Percentiles rank a stretch among this genome's conserved stretches.
Conservation (phyloP, 2,113 vertebrate species). For the Grammomys dolichurus region DNA sequence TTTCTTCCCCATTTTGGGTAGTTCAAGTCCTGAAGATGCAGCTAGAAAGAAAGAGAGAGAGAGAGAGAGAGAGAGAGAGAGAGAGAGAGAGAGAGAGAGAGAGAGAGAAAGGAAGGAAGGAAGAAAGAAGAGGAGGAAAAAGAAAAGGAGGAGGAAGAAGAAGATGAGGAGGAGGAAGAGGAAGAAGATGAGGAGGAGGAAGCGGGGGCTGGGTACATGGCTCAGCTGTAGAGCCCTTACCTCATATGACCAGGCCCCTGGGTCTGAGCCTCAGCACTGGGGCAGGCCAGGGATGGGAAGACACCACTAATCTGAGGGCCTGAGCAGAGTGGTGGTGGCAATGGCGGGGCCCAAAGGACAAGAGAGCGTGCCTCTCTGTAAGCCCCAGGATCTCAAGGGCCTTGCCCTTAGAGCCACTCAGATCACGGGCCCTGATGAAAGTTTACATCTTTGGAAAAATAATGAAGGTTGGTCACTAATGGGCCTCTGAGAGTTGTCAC, state of each 20-base stretch:
- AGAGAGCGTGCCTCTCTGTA: background rate
- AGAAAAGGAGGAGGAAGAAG: background rate
- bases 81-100: too few species aligned
- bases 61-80: too few species aligned
- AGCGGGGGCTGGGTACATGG: background rate
- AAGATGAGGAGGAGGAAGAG: background rate
- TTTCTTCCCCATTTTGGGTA: background rate
- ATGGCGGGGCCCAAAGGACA: background rate
- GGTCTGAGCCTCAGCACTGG: background rate
- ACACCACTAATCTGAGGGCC: accelerated
- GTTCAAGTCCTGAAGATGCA: conserved; percentile 3
- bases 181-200: too few species aligned
- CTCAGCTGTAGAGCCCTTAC: background rate
- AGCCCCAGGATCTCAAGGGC: background rate
- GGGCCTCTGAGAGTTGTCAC: conserved; percentile 77
- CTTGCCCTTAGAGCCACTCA: conserved; percentile 20
- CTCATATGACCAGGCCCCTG: background rate
- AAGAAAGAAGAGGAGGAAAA: too few species aligned
- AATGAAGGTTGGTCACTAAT: conserved; percentile 75
- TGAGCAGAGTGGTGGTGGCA: background rate
- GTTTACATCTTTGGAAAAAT: conserved; percentile 67
- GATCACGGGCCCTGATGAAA: conserved; percentile 18
- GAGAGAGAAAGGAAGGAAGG: too few species aligned
- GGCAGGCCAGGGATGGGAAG: background rate
- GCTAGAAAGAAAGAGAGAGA: background rate